phyloP scores from a whole-genome alignment of 1,140 invertebrate genomes.

The Liolophura sinensis region DNA sequence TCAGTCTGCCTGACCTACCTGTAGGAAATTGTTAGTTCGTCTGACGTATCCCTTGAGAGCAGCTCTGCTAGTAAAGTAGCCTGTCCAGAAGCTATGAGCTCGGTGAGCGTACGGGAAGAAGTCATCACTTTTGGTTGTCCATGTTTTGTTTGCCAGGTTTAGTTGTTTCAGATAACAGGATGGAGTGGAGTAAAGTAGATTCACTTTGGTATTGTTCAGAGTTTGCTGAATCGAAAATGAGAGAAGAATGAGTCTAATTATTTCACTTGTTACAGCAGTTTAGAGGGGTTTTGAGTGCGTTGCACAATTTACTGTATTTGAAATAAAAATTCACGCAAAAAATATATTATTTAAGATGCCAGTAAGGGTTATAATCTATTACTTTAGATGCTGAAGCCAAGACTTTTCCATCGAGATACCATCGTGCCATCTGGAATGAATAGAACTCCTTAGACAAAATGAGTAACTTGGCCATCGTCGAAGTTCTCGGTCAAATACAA shows the following conservation, averaged over 20 bases:
- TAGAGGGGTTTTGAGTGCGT: background rate
- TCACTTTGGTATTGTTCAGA: conserved; percentile 65
- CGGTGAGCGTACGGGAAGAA: conserved; percentile 92
- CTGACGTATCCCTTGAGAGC: conserved; percentile 78
- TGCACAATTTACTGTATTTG: background rate
- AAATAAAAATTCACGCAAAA: background rate
- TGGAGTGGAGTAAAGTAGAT: conserved; percentile 90
- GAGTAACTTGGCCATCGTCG: no score
- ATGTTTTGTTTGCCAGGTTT: conserved; percentile 67
- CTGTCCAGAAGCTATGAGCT: conserved; percentile 86
- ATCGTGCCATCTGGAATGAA: no score
- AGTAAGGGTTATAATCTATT: background rate
- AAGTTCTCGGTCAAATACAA: no score
- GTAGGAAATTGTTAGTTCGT: conserved; percentile 74
- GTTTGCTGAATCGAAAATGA: conserved; percentile 54
- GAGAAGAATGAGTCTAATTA: background rate
- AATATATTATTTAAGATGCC: background rate
- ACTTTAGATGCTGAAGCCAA: no score
- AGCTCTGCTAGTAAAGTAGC: conserved; percentile 88
- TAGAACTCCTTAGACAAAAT: no score
- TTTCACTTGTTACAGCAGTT: background rate
- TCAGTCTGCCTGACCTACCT: conserved; percentile 34
- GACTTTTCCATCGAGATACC: no score
- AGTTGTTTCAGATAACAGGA: conserved; percentile 87
- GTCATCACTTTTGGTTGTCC: conserved; percentile 75